Percentiles rank a stretch among this genome's conserved stretches.
These are phyloP conservation scores for Luidia sarsii DNA, from an alignment of 53 echinoderm and acorn worm genomes.

Conservation along the genomic window DNA sequence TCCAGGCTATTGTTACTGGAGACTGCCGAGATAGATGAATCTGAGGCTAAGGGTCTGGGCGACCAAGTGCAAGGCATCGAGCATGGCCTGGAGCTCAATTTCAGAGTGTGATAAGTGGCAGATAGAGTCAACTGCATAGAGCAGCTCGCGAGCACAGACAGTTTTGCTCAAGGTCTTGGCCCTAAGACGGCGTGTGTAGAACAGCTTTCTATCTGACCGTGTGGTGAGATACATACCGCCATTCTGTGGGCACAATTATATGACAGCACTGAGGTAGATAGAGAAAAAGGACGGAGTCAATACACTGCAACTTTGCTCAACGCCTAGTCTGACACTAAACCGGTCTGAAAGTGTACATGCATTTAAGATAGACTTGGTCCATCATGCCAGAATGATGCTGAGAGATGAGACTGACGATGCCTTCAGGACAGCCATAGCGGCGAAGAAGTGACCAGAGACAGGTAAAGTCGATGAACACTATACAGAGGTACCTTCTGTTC, in stretches of 20 bases:
- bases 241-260: slow-evolving; percentile 26
- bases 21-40: background rate
- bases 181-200: slow-evolving; percentile 38
- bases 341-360: slow-evolving; percentile 26
- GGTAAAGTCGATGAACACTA: slow-evolving; percentile 2
- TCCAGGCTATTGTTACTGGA: slow-evolving; percentile 4
- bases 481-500: slow-evolving; percentile 17
- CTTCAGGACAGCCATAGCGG: slow-evolving; percentile 39
- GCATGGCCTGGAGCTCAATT: slow-evolving; percentile 29
- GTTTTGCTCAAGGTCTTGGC: background rate
- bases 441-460: background rate
- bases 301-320: slow-evolving; percentile 54
- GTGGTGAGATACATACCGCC: slow-evolving; percentile 38
- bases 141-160: slow-evolving; percentile 21
- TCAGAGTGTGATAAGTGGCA: slow-evolving; percentile 40
- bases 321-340: slow-evolving; percentile 32
- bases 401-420: slow-evolving; percentile 27
- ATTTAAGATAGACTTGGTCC: slow-evolving; percentile 15
- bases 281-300: slow-evolving; percentile 52
- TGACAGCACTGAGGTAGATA: slow-evolving; percentile 50
- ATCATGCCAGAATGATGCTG: slow-evolving; percentile 36
- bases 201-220: slow-evolving; percentile 49
- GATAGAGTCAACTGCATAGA: slow-evolving; percentile 49
- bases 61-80: background rate
- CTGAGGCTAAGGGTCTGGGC: background rate